phyloP scores from a whole-genome alignment of 2,113 vertebrate species.

The Muntiacus muntjak region DNA sequence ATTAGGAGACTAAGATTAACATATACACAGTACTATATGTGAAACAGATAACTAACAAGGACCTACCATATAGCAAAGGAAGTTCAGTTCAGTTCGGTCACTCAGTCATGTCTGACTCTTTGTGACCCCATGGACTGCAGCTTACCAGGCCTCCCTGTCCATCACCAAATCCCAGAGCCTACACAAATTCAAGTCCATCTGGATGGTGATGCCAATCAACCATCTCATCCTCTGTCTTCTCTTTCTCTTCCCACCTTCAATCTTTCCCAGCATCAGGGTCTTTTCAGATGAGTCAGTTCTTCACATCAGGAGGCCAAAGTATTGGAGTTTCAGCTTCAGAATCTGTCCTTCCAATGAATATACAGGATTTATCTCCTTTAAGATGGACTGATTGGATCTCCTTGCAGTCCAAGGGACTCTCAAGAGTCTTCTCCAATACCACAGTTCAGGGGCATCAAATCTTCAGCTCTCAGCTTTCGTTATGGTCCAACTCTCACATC shows the following conservation, averaged over 20 bases:
- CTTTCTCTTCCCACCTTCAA: neutral
- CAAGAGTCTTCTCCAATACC: neutral
- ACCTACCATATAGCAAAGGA: neutral
- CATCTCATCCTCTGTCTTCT: neutral
- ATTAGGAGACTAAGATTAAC: neutral
- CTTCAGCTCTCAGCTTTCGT: rapidly evolving
- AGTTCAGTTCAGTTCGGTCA: neutral
- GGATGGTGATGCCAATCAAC: neutral
- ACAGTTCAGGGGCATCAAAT: neutral
- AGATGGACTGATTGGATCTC: neutral
- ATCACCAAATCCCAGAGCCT: neutral
- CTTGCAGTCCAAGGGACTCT: neutral
- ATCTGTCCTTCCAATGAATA: neutral
- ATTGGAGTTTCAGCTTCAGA: neutral
- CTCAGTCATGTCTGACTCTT: neutral
- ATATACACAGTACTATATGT: neutral
- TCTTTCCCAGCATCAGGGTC: neutral
- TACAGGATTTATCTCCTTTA: neutral
- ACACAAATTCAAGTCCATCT: neutral
- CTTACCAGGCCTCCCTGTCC: neutral
- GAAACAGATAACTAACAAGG: neutral
- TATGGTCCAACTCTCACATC: neutral
- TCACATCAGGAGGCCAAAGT: neutral
- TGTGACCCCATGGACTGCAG: neutral
- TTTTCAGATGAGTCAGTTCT: neutral